Conservation (phyloP, 2,888 invertebrate genomes). For the Coenonympha glycerion region DNA sequence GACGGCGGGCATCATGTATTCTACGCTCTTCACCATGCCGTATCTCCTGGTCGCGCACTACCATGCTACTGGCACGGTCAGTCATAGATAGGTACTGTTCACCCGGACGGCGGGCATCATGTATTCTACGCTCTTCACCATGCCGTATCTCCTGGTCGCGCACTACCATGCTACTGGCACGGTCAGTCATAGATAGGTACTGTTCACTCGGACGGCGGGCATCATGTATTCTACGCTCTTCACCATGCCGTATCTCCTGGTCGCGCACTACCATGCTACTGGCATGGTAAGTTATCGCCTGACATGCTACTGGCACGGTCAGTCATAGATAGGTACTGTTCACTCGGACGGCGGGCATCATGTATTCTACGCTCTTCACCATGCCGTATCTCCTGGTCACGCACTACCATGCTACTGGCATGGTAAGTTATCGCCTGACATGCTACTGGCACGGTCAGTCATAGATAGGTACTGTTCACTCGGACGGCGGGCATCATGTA, state of each 20-base stretch:
- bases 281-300: constrained; percentile 80
- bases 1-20: constrained; percentile 97
- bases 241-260: constrained; percentile 97
- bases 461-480: constrained; percentile 89
- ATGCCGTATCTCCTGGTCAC: constrained; percentile 98
- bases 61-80: too few relatives aligned
- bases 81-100: constrained; percentile 88
- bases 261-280: too few relatives aligned
- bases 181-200: constrained; percentile 89
- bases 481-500: constrained; percentile 98
- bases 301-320: not conserved
- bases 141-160: too few relatives aligned
- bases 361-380: constrained; percentile 98
- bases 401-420: constrained; percentile 93
- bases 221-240: constrained; percentile 98
- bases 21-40: constrained; percentile 97
- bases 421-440: constrained; percentile 74
- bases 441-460: too few relatives aligned
- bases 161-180: constrained; percentile 92
- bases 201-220: constrained; percentile 95
- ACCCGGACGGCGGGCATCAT: constrained; percentile 97
- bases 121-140: constrained; percentile 98
- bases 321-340: constrained; percentile 89
- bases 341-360: constrained; percentile 95
- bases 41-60: constrained; percentile 95